phyloP scores from a whole-genome alignment of 2,113 vertebrate species.

The Empidonax traillii region DNA sequence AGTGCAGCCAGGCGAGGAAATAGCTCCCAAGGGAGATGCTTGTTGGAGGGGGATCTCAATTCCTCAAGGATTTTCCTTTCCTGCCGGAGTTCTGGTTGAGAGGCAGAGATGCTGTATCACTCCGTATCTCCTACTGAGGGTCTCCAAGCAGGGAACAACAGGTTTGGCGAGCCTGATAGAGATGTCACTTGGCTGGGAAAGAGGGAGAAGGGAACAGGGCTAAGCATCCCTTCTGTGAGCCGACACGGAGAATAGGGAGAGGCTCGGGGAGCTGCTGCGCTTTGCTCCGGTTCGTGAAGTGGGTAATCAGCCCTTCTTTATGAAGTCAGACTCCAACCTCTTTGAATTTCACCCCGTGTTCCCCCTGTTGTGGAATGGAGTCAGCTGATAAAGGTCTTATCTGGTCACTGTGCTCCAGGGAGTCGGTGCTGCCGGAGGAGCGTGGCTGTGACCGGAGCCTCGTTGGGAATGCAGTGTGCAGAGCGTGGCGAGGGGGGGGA shows the following conservation, averaged over 20 bases:
- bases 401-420: neutral
- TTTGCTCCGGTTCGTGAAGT: neutral
- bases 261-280: neutral
- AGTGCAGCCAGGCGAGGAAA: neutral
- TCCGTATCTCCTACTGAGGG: neutral
- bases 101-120: neutral
- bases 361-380: neutral
- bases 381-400: slow-evolving; percentile 10
- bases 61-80: neutral
- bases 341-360: slow-evolving; percentile 10
- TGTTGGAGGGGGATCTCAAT: neutral
- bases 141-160: neutral
- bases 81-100: neutral
- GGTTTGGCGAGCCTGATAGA: neutral
- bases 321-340: slow-evolving; percentile 21
- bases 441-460: neutral
- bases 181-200: neutral
- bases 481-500: neutral
- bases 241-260: rapidly evolving
- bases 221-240: neutral
- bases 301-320: slow-evolving; percentile 44
- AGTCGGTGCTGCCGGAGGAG: neutral
- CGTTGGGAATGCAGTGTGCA: rapidly evolving
- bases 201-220: neutral
- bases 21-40: neutral